Evolutionary conservation across 2,797 vertebrate genomes (phyloP).

Genomic region (Pachyuromys duprasi): DNA sequence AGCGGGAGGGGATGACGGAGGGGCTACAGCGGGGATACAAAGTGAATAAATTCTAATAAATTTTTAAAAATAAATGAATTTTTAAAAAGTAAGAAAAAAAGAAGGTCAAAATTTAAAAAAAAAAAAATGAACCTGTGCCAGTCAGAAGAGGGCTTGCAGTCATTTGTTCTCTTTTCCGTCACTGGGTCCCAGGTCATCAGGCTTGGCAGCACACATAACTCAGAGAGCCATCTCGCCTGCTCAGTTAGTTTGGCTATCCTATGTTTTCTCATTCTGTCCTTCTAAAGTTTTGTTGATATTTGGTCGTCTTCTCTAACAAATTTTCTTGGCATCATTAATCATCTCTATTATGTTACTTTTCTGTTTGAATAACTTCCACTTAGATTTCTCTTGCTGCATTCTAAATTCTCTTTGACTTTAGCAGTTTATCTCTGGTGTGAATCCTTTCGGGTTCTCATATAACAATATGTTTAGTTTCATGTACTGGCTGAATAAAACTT

Average conservation of each 20-base stretch:
- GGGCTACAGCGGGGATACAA: no score
- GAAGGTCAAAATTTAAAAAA: no score
- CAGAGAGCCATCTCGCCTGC: background rate
- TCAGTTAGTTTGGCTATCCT: background rate
- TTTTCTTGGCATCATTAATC: background rate
- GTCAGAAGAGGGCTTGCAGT: background rate
- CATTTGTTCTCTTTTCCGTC: background rate
- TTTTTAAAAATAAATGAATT: no score
- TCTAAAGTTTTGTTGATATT: background rate
- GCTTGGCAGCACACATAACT: background rate
- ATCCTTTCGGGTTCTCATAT: background rate
- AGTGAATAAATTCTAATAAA: no score
- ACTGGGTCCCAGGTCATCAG: background rate
- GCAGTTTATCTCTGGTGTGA: background rate
- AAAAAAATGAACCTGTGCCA: background rate
- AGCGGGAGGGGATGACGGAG: no score
- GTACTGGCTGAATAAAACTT: background rate
- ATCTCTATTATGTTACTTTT: background rate
- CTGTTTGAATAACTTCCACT: background rate
- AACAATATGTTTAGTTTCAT: background rate
- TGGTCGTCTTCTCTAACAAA: background rate
- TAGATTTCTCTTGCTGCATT: background rate
- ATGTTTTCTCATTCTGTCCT: background rate
- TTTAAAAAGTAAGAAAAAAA: no score
- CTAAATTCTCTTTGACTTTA: background rate